A percentile compares a stretch with the other conserved stretches of the same genome.
phyloP scores from a whole-genome alignment of 1,140 invertebrate species.

The Leptinotarsa lineolata region DNA sequence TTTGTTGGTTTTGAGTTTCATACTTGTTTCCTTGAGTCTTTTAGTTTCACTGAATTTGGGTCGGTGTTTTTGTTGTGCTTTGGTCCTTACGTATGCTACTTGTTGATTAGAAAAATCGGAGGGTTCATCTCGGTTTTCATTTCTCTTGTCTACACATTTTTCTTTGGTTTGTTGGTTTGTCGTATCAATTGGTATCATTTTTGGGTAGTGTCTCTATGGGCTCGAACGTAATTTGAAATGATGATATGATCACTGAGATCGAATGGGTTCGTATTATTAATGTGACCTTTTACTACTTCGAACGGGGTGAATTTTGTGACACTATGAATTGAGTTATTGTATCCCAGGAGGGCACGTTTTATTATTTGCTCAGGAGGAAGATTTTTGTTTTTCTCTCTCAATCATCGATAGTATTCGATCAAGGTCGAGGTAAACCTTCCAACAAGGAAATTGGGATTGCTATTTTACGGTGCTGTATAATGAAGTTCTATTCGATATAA shows the following conservation, averaged over 20 bases:
- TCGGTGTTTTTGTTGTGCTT: no score
- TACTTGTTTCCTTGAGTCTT: no score
- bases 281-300: constrained; percentile 31
- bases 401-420: constrained; percentile 41
- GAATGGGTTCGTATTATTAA: constrained; percentile 26
- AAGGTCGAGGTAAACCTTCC: constrained; percentile 42
- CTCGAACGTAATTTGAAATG: not conserved
- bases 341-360: no score
- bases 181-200: no score
- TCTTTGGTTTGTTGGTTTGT: no score
- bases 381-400: constrained; percentile 29
- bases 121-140: no score
- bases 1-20: no score
- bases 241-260: constrained; percentile 26
- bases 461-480: not conserved
- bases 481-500: constrained; percentile 14
- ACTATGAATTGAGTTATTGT: constrained; percentile 40
- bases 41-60: no score
- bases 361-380: constrained; percentile 25
- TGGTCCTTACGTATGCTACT: no score
- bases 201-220: no score
- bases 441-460: constrained; percentile 26
- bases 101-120: no score
- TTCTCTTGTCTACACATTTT: no score
- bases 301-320: constrained; percentile 30